phyloP scores from a whole-genome alignment of 2,113 vertebrate species.

The Charina bottae region DNA sequence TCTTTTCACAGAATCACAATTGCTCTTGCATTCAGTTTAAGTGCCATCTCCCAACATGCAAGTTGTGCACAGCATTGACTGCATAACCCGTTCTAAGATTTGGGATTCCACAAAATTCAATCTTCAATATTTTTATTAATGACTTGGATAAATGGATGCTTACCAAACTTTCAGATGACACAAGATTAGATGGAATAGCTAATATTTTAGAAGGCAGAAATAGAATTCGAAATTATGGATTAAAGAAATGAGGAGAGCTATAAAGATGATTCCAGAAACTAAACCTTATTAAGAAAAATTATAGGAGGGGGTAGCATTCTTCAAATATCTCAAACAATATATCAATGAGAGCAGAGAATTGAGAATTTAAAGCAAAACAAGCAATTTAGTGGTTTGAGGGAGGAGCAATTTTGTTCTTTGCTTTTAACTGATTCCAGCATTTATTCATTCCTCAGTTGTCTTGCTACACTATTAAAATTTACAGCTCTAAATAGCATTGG shows the following conservation, averaged over 20 bases:
- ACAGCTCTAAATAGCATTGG: neutral
- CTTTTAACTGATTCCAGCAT: neutral
- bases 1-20: neutral
- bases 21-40: neutral
- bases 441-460: neutral
- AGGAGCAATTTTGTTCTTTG: neutral
- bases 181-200: no score
- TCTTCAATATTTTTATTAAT: neutral
- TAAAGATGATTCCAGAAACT: no score
- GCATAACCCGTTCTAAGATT: no score
- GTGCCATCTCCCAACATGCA: neutral
- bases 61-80: no score
- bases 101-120: neutral
- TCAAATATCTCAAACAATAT: no score
- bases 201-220: no score
- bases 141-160: neutral
- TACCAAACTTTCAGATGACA: no score
- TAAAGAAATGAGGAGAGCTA: no score
- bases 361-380: neutral
- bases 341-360: neutral
- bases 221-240: no score
- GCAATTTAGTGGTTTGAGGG: no score
- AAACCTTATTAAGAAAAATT: no score
- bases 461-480: neutral
- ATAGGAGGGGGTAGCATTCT: no score